Conservation (phyloP, 1,140 invertebrate species). For the Eriosoma lanigerum region DNA sequence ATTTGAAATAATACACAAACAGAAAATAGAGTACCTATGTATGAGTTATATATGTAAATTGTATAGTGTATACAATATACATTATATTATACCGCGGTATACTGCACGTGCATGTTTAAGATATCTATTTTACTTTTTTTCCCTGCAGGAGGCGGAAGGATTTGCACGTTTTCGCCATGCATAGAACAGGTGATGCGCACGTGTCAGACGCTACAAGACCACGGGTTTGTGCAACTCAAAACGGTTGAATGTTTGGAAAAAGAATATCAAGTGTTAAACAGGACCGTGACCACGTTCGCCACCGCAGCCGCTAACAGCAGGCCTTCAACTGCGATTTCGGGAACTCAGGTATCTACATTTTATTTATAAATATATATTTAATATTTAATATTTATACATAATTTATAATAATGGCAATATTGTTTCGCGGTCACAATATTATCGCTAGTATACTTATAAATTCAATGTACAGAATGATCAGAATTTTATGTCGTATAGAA, state of each 20-base stretch:
- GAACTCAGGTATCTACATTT: neutral
- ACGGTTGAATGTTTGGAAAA: constrained; percentile 87
- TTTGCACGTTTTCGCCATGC: constrained; percentile 97
- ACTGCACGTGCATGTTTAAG: too few species aligned
- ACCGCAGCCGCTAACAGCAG: constrained; percentile 56
- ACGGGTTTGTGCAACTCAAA: constrained; percentile 79
- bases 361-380: neutral
- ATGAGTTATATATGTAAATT: too few species aligned
- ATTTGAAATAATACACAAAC: too few species aligned
- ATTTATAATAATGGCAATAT: too few species aligned
- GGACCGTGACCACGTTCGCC: constrained; percentile 69
- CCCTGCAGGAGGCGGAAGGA: constrained; percentile 71
- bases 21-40: too few species aligned
- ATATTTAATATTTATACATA: too few species aligned
- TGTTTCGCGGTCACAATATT: too few species aligned
- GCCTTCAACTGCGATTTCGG: neutral
- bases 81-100: too few species aligned
- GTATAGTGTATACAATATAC: too few species aligned
- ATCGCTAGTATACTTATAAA: too few species aligned
- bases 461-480: too few species aligned
- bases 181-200: constrained; percentile 96
- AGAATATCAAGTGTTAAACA: constrained; percentile 76
- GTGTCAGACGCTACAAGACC: constrained; percentile 67
- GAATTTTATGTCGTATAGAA: too few species aligned
- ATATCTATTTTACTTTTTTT: neutral